Evolutionary conservation across 2,888 invertebrate genomes (phyloP), one percentile per base, ranked within the genome.

Genomic region (Iselma pallidipennis): DNA sequence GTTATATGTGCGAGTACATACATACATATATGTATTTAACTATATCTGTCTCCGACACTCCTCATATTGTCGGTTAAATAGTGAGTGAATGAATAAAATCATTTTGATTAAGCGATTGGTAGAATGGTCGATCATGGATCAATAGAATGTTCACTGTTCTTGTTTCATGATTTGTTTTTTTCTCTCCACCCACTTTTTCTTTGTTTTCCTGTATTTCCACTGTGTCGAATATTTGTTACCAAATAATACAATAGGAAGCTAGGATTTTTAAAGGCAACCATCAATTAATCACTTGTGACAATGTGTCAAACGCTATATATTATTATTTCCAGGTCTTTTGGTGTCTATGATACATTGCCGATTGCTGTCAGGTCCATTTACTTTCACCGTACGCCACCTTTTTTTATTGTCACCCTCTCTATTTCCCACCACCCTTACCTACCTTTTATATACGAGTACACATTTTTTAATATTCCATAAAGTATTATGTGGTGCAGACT

Each of bases 251-350:
- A 63, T 55, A 52, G 57, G 51, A 55, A 33, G 55, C 49, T 54
- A 57, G 7, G 2, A 60, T 59, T 62, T 63, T 63, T 61, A 68
- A 69, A 62, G 61, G 48, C 65, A 10, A 51, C 28, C 64, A 71
- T 72, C 71, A 70, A 76, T 76, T 76, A 75, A 76, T 76, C 76
- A 75, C 63, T 71, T 59, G 65, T 73, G 74, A 74, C 76, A 74
- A 72, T 73, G 73, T 74, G 73, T 74, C 74, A 73, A 70, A 67
- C 66, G 69, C 72, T 72, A 74, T 74, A 74, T 74, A 73, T 74
- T 74, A 74, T 74, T 74, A 74, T 74, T 74, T 74, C 67, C 69
- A 67, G 72, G 70, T 71, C 70, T 71, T 72, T 71, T 70, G 67
- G 67, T 65, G 66, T 66, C 60, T 60, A 68, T 75, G 74, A 75